These are phyloP conservation scores for Pachliopta kotzebuea DNA, from an alignment of 2,888 invertebrate species.

Conservation along the genomic window DNA sequence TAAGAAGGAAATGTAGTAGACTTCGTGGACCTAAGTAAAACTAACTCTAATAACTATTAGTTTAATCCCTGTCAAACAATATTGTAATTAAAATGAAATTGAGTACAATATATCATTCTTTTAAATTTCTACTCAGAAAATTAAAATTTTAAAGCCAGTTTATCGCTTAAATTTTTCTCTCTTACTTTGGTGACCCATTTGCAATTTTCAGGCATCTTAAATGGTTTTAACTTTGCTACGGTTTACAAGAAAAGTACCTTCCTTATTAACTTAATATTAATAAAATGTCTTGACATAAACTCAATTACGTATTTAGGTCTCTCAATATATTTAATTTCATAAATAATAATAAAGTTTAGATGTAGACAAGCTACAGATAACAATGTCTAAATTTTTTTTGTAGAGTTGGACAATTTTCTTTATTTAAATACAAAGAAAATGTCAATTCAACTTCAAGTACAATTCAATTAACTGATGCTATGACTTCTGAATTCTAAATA, in stretches of 20 bases:
- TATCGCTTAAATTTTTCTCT: conserved; percentile 4
- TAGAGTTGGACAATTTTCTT: too few relatives aligned
- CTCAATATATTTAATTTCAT: too few relatives aligned
- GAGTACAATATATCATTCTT: neutral
- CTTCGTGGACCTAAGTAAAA: neutral
- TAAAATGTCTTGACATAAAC: too few relatives aligned
- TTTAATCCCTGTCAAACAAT: neutral
- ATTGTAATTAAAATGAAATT: neutral
- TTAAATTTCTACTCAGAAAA: neutral
- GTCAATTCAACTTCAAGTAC: neutral
- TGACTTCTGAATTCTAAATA: neutral
- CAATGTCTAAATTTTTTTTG: too few relatives aligned
- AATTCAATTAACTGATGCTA: neutral
- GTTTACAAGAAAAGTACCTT: too few relatives aligned
- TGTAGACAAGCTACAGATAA: too few relatives aligned
- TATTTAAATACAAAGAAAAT: too few relatives aligned
- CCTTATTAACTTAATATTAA: too few relatives aligned
- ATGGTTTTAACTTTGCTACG: neutral
- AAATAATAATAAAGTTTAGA: too few relatives aligned
- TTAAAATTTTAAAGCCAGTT: conserved; percentile 3
- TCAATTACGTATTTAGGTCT: too few relatives aligned
- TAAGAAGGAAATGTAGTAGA: neutral
- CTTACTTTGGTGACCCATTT: conserved; percentile 12
- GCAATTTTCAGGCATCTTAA: conserved; percentile 7
- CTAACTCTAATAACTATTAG: too few relatives aligned